Evolutionary conservation across 2,797 vertebrate species (phyloP).

Genomic region (Erithacus rubecula): DNA sequence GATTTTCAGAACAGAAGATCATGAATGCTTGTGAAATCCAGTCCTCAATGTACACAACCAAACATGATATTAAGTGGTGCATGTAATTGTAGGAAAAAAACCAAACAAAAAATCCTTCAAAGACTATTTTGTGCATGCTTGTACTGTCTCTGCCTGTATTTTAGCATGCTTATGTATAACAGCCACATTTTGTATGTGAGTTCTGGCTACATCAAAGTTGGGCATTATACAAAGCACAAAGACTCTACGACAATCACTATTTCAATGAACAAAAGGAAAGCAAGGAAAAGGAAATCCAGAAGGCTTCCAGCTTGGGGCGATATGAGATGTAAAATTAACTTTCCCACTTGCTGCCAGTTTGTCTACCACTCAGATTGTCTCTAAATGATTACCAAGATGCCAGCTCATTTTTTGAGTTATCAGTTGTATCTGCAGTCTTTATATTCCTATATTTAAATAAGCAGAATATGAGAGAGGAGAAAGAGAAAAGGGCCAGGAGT

Average conservation of each 20-base stretch:
- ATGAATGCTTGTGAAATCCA: slow-evolving; percentile 64
- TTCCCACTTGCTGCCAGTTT: slow-evolving; percentile 1
- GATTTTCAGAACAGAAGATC: slow-evolving; percentile 58
- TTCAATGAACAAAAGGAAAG: slow-evolving; percentile 45
- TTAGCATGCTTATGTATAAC: slow-evolving; percentile 79
- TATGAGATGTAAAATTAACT: slow-evolving; percentile 17
- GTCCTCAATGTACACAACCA: slow-evolving; percentile 61
- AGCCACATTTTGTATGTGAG: slow-evolving; percentile 75
- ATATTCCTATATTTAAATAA: slow-evolving; percentile 34
- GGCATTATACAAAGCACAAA: slow-evolving; percentile 85
- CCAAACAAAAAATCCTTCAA: background rate
- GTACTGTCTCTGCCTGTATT: slow-evolving; percentile 76
- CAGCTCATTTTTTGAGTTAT: slow-evolving; percentile 62
- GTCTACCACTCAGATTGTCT: slow-evolving; percentile 37
- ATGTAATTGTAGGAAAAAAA: slow-evolving; percentile 76
- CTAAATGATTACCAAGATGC: slow-evolving; percentile 35
- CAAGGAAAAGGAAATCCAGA: background rate
- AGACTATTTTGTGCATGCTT: slow-evolving; percentile 82
- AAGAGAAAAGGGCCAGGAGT: background rate
- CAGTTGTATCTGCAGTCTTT: background rate
- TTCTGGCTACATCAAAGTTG: slow-evolving; percentile 73
- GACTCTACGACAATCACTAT: slow-evolving; percentile 81
- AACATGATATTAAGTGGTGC: slow-evolving; percentile 76
- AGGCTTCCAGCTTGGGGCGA: background rate
- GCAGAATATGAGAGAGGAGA: background rate